Conservation (phyloP, 2,888 invertebrate species). For the Sinotaia quadrata region DNA sequence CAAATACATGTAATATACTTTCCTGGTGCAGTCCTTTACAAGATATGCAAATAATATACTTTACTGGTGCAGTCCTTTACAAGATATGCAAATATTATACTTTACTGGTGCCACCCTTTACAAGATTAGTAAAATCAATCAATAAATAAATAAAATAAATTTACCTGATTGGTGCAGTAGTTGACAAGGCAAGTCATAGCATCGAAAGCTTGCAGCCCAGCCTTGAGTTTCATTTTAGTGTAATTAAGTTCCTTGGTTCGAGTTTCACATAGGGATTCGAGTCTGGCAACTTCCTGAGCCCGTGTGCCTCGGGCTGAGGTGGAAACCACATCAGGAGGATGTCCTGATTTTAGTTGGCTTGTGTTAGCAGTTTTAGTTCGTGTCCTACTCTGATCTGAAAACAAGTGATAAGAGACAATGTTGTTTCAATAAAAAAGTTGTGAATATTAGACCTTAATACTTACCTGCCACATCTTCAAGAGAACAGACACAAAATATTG, state of each 20-base stretch:
- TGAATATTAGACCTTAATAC: not conserved
- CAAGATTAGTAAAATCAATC: no score
- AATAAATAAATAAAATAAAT: conserved; percentile 27
- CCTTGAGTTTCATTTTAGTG: conserved; percentile 70
- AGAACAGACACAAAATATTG: no score
- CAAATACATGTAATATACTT: no score
- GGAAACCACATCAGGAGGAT: conserved; percentile 41
- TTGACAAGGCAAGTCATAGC: conserved; percentile 88
- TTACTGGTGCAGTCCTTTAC: no score
- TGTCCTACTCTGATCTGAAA: conserved; percentile 58
- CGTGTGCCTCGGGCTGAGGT: conserved; percentile 27
- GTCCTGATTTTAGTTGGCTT: conserved; percentile 35
- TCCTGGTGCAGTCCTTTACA: no score
- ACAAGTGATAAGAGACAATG: not conserved
- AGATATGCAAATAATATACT: no score
- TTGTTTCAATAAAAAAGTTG: not conserved
- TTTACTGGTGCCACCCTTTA: no score
- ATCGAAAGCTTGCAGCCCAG: conserved; percentile 81
- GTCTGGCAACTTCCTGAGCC: conserved; percentile 59
- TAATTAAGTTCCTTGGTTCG: conserved; percentile 71
- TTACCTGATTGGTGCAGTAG: conserved; percentile 81
- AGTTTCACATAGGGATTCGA: conserved; percentile 72
- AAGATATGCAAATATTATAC: no score
- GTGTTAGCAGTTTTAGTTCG: conserved; percentile 50
- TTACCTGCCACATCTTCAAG: no score